These are phyloP conservation scores for Drosophila pallidifrons DNA, from an alignment of 1,140 invertebrate genomes.

Conservation along the genomic window DNA sequence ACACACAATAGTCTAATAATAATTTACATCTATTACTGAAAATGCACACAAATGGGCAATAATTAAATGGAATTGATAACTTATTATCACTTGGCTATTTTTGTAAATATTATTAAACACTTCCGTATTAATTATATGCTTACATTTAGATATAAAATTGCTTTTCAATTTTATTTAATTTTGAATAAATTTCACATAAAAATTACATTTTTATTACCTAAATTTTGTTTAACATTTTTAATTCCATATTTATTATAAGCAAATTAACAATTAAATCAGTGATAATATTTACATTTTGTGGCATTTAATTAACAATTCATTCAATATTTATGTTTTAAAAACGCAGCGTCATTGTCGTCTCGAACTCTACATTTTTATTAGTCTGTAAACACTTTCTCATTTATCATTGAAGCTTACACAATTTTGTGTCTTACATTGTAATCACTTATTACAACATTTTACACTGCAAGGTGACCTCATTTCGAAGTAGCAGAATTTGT, in stretches of 20 bases:
- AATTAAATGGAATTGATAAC: neutral
- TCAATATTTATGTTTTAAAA: neutral
- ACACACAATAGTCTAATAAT: constrained; percentile 6
- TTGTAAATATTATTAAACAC: no score
- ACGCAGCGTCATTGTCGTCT: neutral
- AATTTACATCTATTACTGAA: neutral
- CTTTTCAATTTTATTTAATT: no score
- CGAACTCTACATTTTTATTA: neutral
- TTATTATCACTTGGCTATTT: neutral
- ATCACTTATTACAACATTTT: neutral
- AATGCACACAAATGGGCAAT: constrained; percentile 7
- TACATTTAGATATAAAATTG: no score
- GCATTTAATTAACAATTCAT: neutral
- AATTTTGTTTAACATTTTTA: neutral
- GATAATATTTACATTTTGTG: neutral
- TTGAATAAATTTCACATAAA: no score
- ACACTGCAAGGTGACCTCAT: constrained; percentile 16
- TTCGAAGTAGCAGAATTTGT: constrained; percentile 13
- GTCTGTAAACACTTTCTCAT: neutral
- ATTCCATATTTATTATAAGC: neutral
- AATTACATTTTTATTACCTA: neutral
- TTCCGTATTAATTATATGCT: no score
- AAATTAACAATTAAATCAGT: constrained; percentile 8
- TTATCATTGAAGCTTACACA: constrained; percentile 17
- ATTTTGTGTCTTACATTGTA: constrained; percentile 10